Conservation (phyloP, 53 echinoderm and acorn worm species). For the Holothuria leucospilota region DNA sequence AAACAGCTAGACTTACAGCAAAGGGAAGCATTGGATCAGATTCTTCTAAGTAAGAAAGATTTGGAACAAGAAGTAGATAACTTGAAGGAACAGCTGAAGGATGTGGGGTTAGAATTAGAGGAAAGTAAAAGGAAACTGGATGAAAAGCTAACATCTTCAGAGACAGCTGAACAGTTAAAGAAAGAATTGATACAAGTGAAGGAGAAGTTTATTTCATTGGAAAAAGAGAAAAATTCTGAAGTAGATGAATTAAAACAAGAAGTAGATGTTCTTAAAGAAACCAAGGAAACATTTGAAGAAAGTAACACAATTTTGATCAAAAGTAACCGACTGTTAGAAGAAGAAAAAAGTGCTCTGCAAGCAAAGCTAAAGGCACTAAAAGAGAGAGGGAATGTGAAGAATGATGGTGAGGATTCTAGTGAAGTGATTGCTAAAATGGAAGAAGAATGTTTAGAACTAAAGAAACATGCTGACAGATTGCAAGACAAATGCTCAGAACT, state of each 20-base stretch:
- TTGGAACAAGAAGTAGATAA: not conserved
- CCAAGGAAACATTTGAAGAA: constrained; percentile 54
- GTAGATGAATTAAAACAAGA: constrained; percentile 21
- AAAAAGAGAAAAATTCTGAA: constrained; percentile 16
- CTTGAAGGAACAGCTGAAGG: not conserved
- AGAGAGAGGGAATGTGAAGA: not conserved
- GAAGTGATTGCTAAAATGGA: constrained; percentile 21
- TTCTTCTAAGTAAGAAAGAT: constrained; percentile 26
- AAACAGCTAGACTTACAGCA: constrained; percentile 82
- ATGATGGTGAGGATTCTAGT: not conserved
- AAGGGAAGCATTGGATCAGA: constrained; percentile 68
- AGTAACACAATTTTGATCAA: constrained; percentile 39
- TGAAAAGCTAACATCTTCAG: not conserved
- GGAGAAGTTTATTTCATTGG: not conserved
- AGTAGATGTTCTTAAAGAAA: constrained; percentile 50
- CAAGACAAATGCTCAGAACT: constrained; percentile 46
- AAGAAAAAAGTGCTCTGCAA: constrained; percentile 41
- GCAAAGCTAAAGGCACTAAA: not conserved
- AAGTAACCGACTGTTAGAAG: constrained; percentile 23
- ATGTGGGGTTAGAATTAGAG: constrained; percentile 21
- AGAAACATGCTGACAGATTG: constrained; percentile 7
- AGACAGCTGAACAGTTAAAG: not conserved
- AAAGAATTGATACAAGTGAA: not conserved
- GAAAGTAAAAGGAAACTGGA: not conserved
- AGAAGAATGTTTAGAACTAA: constrained; percentile 20